Evolutionary conservation across 1,140 invertebrate species (phyloP), one percentile per base, ranked within the genome.

Genomic region (Argopecten irradians): DNA sequence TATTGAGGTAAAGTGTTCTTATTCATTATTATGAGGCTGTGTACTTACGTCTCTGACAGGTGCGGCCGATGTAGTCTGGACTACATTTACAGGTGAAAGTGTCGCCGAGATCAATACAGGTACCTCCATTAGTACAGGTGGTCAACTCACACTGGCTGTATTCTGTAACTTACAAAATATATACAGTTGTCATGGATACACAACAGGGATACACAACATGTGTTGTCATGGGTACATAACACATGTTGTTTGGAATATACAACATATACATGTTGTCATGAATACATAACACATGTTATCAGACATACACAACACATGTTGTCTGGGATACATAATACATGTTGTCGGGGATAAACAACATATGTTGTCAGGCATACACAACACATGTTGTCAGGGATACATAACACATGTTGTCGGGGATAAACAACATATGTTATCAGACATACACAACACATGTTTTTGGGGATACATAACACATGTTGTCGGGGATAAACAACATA

Each of bases 31-130:
- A n/a, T n/a, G n/a, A 71, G 43, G 22, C 2, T 14, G 0, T 87
- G 19, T 22, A 89, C 92, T 93, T 90, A 94, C 92, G 87, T 28
- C 89, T 90, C 91, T 97, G 97, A 91, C 97, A 98, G 0, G 97
- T 97, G 93, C 97, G 97, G 86, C 97, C 98, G 93, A 97, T 96
- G 97, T 97, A 95, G 11, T 89, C 90, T 16, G 89, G 32, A 0
- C 90, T 86, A 92, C 94, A 95, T 41, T 89, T 85, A 88, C 94
- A 95, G 11, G 93, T 92, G 86, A 94, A 95, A 0, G 93, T 92
- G 84, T 93, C 92, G 19, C 91, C 93, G 1, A 94, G 90, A 36
- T 95, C 94, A 16, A 93, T 92, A 89, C 94, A 95, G 11, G 88
- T 92, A 3, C 94, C 94, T 33, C 93, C 92, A 86, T 94, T 94